A percentile compares a stretch with the other conserved stretches of the same genome.
phyloP scores from a whole-genome alignment of 1,140 invertebrate genomes.

The Drosophila pectinifera region DNA sequence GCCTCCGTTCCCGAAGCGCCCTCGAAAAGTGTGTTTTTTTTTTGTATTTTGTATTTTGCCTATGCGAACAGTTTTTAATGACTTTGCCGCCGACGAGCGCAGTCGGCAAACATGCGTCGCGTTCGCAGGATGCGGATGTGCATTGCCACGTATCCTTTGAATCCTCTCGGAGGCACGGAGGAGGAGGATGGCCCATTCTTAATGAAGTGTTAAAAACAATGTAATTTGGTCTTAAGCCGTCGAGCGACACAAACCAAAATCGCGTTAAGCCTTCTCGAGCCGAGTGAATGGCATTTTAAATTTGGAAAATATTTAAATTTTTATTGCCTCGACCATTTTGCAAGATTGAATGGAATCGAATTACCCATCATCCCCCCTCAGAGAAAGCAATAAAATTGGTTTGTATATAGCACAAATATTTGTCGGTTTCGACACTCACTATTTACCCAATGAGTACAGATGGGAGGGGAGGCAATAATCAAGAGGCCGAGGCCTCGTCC shows the following conservation, averaged over 20 bases:
- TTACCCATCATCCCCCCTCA: conserved; percentile 18
- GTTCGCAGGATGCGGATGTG: conserved; percentile 64
- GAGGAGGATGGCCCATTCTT: conserved; percentile 52
- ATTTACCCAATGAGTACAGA: conserved; percentile 48
- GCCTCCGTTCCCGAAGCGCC: conserved; percentile 7
- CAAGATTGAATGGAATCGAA: conserved; percentile 65
- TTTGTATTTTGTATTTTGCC: conserved; percentile 62
- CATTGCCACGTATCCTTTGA: conserved; percentile 67
- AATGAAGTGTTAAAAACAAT: conserved; percentile 83
- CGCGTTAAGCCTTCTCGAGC: conserved; percentile 43
- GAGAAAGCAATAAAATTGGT: conserved; percentile 60
- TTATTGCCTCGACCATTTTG: conserved; percentile 70
- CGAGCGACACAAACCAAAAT: conserved; percentile 54
- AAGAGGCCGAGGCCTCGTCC: background rate
- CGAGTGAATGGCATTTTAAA: conserved; percentile 64
- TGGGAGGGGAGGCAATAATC: conserved; percentile 41
- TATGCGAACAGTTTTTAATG: conserved; percentile 82
- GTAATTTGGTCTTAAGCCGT: conserved; percentile 76
- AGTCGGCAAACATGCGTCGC: conserved; percentile 74
- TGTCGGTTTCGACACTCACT: conserved; percentile 70
- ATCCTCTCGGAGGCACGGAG: conserved; percentile 24
- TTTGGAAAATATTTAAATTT: conserved; percentile 80
- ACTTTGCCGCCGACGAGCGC: conserved; percentile 76
- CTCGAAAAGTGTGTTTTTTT: conserved; percentile 13
- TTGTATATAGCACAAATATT: conserved; percentile 72